Percentiles rank a stretch among this genome's conserved stretches.
phyloP scores from a whole-genome alignment of 2,888 invertebrate species.

The Sinelater perroti region DNA sequence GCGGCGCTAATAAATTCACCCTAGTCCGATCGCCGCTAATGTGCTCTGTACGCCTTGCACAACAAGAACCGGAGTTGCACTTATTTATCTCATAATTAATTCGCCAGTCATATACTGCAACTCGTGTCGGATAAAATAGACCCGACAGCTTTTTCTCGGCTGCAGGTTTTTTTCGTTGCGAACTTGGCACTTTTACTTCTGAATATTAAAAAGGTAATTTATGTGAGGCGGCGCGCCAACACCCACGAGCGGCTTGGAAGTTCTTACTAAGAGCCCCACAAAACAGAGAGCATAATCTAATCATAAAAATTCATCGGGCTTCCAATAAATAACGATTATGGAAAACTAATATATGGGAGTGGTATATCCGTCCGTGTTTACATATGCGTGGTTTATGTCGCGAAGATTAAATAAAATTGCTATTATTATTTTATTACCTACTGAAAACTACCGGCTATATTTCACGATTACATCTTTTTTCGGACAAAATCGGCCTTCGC shows the following conservation, averaged over 20 bases:
- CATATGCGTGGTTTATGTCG: slow-evolving; percentile 31
- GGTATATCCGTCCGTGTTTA: slow-evolving; percentile 31
- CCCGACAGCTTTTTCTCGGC: background rate
- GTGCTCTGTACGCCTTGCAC: too few relatives aligned
- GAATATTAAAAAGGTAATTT: slow-evolving; percentile 16
- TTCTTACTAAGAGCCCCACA: slow-evolving; percentile 13
- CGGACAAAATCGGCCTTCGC: slow-evolving; percentile 2
- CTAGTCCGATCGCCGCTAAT: too few relatives aligned
- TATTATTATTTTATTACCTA: slow-evolving; percentile 34
- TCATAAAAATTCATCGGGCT: slow-evolving; percentile 30
- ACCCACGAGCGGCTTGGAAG: slow-evolving; percentile 24
- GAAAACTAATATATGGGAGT: slow-evolving; percentile 36
- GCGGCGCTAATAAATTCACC: too few relatives aligned
- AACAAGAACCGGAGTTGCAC: too few relatives aligned
- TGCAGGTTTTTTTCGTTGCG: background rate
- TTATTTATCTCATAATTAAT: too few relatives aligned
- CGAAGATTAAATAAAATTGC: slow-evolving; percentile 23
- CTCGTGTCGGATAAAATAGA: too few relatives aligned
- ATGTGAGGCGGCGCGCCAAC: slow-evolving; percentile 16
- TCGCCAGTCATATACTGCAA: too few relatives aligned
- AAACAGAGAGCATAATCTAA: slow-evolving; percentile 24
- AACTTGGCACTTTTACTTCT: slow-evolving; percentile 19
- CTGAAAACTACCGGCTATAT: slow-evolving; percentile 30
- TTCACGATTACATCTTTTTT: slow-evolving; percentile 27
- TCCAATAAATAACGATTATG: slow-evolving; percentile 35